Evolutionary conservation across 2,888 invertebrate species (phyloP), one percentile per base, ranked within the genome.

Genomic region (Morpho deidamia): DNA sequence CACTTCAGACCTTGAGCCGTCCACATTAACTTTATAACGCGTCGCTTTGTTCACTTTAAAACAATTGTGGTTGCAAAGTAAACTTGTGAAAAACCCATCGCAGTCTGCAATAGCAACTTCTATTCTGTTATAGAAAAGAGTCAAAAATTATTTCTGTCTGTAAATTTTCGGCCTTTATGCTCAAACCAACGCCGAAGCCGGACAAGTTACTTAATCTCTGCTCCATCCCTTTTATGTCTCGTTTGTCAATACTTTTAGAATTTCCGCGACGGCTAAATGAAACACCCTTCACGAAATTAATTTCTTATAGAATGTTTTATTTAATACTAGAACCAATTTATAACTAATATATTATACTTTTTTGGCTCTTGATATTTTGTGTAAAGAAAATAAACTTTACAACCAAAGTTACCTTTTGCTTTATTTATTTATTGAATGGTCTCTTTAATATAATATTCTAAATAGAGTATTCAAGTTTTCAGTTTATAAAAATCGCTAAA

Each of bases 181-280:
- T 61, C 63, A 56, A 69, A 67, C 66, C 73, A 74, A 74, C 73
- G 73, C 63, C 68, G 80, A 82, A 83, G 76, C 76, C 78, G 65
- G 69, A 68, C 74, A 82, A 83, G 81, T 83, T 78, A 78, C 76
- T 81, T 83, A 82, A 83, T 85, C 78, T 79, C 74, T 69, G 71
- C 71, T 70, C 71, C 73, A 53, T 61, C 72, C 72, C 72, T 73
- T 81, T 81, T 81, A 74, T 81, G 77, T 73, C 74, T 63, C 58
- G 72, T 72, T 76, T 78, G 76, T 81, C 82, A 82, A 78, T 84
- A 83, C 78, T 83, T 81, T 79, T 70, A 70, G 72, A 76, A 75
- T 79, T 74, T 73, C 72, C 73, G 76, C 67, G 69, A 70, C 68
- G 59, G 5, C 23, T 23, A 23, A 23, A 23, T 23, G 23, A 23